Conservation (phyloP, 2,797 vertebrate species). For the Linurgus olivaceus region DNA sequence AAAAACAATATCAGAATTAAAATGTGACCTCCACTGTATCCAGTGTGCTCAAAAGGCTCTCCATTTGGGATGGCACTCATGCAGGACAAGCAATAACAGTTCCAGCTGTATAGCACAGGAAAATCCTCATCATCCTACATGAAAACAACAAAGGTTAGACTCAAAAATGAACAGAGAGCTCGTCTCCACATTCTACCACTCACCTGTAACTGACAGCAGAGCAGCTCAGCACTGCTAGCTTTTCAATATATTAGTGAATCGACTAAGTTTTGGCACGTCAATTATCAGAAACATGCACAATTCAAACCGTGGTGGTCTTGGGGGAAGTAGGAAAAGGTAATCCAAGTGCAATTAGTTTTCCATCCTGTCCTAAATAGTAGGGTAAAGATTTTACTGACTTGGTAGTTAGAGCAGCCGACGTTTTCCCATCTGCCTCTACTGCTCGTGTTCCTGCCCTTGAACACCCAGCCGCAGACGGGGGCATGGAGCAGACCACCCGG, state of each 20-base stretch:
- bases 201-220: neutral
- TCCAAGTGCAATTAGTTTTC: neutral
- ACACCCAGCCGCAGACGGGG: neutral
- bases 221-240: neutral
- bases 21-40: neutral
- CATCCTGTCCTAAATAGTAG: neutral
- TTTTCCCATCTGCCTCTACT: neutral
- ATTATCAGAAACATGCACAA: neutral
- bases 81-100: neutral
- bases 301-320: fast-evolving
- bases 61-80: neutral
- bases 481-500: neutral
- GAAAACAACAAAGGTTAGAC: neutral
- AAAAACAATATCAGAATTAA: neutral
- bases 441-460: neutral
- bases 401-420: neutral
- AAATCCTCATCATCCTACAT: neutral
- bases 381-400: neutral
- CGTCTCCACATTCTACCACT: neutral
- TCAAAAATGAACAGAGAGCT: neutral
- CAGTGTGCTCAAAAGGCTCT: neutral
- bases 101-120: neutral
- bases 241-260: neutral
- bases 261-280: neutral
- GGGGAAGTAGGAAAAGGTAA: neutral